Evolutionary conservation across 2,888 invertebrate species (phyloP).

Genomic region (Nineta flava): DNA sequence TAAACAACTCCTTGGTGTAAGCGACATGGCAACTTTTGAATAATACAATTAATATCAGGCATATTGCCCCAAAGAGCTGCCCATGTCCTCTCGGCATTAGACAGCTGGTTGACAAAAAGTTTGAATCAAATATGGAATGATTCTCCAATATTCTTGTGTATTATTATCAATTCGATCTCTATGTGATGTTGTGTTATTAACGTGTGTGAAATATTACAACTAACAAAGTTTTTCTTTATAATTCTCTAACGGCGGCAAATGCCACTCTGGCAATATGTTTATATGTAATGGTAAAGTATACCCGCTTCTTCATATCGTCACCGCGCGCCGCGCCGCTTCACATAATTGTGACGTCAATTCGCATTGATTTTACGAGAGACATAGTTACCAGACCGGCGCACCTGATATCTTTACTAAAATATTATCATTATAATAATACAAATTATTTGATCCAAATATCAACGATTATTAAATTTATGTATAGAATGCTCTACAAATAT

Average conservation of each 20-base stretch:
- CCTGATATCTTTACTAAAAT: no score
- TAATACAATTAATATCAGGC: not conserved
- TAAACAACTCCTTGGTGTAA: slow-evolving; percentile 55
- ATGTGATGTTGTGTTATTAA: no score
- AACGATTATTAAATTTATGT: no score
- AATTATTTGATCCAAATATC: no score
- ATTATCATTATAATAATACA: no score
- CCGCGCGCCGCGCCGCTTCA: not conserved
- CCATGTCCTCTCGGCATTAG: slow-evolving; percentile 3
- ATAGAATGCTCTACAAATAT: no score
- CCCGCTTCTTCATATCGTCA: no score
- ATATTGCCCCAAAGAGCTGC: not conserved
- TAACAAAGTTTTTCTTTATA: not conserved
- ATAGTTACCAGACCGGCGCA: not conserved
- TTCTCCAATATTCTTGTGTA: not conserved
- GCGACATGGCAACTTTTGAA: not conserved
- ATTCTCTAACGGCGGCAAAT: not conserved
- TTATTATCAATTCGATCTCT: no score
- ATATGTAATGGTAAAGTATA: not conserved
- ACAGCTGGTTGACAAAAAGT: not conserved
- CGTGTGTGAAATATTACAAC: not conserved
- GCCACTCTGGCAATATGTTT: not conserved
- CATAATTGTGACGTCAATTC: slow-evolving; percentile 2
- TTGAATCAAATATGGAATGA: not conserved
- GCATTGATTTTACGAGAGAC: slow-evolving; percentile 2